phyloP scores from a whole-genome alignment of 1,140 invertebrate genomes.

The Leptestheria dahalacensis region DNA sequence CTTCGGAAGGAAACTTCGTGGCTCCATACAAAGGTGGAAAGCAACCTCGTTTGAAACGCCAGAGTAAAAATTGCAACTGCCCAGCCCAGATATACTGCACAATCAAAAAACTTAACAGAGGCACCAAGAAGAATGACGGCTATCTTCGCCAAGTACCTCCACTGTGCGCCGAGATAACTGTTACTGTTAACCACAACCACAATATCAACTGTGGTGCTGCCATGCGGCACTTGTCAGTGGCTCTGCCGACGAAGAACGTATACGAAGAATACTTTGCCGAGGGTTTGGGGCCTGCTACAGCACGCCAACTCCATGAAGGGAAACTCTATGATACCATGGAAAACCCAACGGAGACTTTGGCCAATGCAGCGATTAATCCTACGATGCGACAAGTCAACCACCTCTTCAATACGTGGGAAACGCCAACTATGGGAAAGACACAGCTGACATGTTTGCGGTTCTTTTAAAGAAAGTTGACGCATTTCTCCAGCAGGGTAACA shows the following conservation, averaged over 20 bases:
- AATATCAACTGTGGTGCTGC: neutral
- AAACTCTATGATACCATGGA: neutral
- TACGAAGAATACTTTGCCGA: neutral
- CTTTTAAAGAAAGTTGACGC: neutral
- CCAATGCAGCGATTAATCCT: neutral
- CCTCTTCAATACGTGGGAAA: neutral
- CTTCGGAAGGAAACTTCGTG: neutral
- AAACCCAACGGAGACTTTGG: neutral
- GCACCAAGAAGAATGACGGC: neutral
- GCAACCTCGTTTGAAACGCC: neutral
- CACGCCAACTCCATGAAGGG: neutral
- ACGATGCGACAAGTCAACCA: neutral
- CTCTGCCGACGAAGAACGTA: neutral
- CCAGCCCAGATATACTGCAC: neutral
- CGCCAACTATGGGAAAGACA: neutral
- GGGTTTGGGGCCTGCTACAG: neutral
- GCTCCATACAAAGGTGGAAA: neutral
- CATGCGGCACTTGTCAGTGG: no score
- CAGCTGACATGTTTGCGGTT: neutral
- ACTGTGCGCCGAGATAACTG: neutral
- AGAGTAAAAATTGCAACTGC: neutral
- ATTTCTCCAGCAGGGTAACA: neutral
- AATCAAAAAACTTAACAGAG: neutral
- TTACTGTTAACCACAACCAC: neutral
- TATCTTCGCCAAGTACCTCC: neutral